phyloP scores from a whole-genome alignment of 2,113 vertebrate species.

The Ophthalmolycus amberensis region DNA sequence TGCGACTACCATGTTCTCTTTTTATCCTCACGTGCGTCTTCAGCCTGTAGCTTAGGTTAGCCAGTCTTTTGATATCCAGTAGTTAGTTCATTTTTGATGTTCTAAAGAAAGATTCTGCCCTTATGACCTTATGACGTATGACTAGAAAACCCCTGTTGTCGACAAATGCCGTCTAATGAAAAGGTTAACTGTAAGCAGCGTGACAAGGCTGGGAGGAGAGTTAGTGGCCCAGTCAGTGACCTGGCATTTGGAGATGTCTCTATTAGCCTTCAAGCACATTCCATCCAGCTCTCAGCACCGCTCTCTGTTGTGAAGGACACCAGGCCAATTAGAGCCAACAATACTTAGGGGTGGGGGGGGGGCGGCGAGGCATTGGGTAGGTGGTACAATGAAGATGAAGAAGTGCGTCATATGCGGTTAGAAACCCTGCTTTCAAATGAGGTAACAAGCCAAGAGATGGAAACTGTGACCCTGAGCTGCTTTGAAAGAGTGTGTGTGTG shows the following conservation, averaged over 20 bases:
- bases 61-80: too few relatives aligned
- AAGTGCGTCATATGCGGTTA: conserved; percentile 7
- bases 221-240: conserved; percentile 62
- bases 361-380: conserved; percentile 22
- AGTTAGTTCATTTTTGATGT: too few relatives aligned
- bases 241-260: conserved; percentile 79
- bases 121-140: neutral
- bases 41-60: neutral
- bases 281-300: conserved; percentile 40
- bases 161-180: conserved; percentile 72
- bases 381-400: conserved; percentile 48
- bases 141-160: conserved; percentile 46
- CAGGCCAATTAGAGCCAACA: conserved; percentile 71
- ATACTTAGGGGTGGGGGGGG: neutral
- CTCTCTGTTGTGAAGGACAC: conserved; percentile 67
- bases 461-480: conserved; percentile 58
- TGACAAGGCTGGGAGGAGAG: conserved; percentile 68
- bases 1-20: neutral
- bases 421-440: conserved; percentile 42
- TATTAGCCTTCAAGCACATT: conserved; percentile 66
- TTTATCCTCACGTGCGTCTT: neutral
- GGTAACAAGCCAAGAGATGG: conserved; percentile 53
- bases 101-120: neutral
- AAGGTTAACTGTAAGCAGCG: conserved; percentile 77
- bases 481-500: conserved; percentile 17